A percentile compares a stretch with the other conserved stretches of the same genome.
These are phyloP conservation scores for Zalophus californianus DNA, from an alignment of 2,797 vertebrate species.

Conservation along the genomic window DNA sequence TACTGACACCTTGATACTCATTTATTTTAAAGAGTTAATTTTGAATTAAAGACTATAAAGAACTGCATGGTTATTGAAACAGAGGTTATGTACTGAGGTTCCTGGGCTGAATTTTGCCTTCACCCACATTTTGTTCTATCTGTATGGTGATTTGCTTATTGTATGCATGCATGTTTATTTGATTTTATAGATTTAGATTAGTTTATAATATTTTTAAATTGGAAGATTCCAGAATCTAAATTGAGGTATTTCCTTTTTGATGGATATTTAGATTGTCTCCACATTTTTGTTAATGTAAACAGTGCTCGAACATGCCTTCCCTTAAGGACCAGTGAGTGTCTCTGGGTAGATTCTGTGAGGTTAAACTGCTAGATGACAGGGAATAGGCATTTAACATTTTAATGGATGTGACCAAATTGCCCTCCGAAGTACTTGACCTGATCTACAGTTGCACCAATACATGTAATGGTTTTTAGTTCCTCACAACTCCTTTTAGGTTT, in stretches of 20 bases:
- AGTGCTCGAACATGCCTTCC: background rate
- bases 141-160: background rate
- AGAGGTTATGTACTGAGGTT: background rate
- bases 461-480: background rate
- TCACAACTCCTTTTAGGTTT: background rate
- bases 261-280: background rate
- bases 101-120: background rate
- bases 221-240: background rate
- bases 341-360: background rate
- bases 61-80: background rate
- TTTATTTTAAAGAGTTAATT: background rate
- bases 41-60: slow-evolving; percentile 23
- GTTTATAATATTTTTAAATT: background rate
- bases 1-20: background rate
- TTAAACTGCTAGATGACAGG: background rate
- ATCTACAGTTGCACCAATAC: background rate
- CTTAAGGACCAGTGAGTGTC: background rate
- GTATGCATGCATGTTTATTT: background rate
- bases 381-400: background rate
- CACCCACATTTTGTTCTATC: background rate
- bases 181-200: background rate
- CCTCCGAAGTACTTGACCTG: background rate
- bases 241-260: background rate
- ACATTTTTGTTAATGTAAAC: background rate
- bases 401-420: background rate